A percentile compares a stretch with the other conserved stretches of the same genome.
These are phyloP conservation scores for Rhyacichthys aspro DNA, from an alignment of 2,797 vertebrate genomes.

Conservation along the genomic window DNA sequence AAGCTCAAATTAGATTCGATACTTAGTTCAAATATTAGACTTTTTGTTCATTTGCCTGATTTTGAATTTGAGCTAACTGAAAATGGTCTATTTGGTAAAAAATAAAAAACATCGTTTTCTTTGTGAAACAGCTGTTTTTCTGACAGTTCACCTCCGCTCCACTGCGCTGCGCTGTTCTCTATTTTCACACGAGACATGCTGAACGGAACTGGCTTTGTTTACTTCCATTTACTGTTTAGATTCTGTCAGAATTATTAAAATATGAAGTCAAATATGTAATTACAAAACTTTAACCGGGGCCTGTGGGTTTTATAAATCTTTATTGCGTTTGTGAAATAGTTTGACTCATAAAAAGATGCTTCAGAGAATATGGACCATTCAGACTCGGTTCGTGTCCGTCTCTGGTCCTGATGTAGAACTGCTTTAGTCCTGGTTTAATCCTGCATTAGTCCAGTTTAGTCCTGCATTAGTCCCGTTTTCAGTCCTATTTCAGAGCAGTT, in stretches of 20 bases:
- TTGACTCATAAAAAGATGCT: background rate
- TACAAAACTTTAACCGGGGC: too few species aligned
- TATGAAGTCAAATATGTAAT: too few species aligned
- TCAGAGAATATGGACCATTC: background rate
- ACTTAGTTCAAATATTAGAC: background rate
- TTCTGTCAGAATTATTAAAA: background rate
- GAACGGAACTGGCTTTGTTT: constrained; percentile 12
- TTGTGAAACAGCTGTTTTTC: background rate
- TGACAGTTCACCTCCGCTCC: background rate
- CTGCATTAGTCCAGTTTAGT: background rate
- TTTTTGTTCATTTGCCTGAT: background rate
- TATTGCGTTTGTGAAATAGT: too few species aligned
- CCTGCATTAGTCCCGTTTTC: too few species aligned
- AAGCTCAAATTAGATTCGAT: too few species aligned
- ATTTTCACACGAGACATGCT: too few species aligned
- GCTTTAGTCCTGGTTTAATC: background rate
- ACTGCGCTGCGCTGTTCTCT: background rate
- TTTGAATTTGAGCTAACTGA: too few species aligned
- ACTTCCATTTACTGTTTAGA: constrained; percentile 6
- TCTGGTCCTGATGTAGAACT: too few species aligned
- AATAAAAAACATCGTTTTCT: background rate
- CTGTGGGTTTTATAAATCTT: too few species aligned
- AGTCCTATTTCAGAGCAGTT: background rate
- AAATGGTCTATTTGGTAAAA: background rate
- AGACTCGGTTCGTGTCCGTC: background rate